Percentiles rank a stretch among this genome's conserved stretches.
These are phyloP conservation scores for Baccha elongata DNA, from an alignment of 2,888 invertebrate species.

Conservation along the genomic window DNA sequence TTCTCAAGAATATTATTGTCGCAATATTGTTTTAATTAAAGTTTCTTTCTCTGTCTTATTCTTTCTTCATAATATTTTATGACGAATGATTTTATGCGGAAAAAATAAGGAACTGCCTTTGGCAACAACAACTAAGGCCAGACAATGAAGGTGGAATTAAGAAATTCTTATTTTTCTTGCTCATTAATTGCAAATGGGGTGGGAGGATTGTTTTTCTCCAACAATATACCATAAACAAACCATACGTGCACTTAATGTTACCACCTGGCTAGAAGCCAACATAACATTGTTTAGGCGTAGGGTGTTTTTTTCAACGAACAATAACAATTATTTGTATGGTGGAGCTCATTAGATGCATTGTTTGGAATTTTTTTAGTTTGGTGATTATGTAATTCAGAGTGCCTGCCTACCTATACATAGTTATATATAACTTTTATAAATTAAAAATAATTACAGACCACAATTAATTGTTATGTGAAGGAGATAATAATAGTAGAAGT, in stretches of 20 bases:
- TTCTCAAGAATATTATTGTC: constrained; percentile 20
- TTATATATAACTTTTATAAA: background rate
- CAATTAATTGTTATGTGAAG: no score
- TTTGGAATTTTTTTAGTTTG: constrained; percentile 12
- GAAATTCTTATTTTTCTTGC: constrained; percentile 19
- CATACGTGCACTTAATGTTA: background rate
- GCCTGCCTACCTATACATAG: no score
- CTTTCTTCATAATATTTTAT: background rate
- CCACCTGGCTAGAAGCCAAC: constrained; percentile 41
- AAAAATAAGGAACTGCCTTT: constrained; percentile 35
- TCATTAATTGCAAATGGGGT: constrained; percentile 24
- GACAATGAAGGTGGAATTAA: constrained; percentile 47
- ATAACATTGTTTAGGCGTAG: background rate
- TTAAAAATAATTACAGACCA: background rate
- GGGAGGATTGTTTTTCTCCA: background rate
- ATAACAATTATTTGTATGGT: constrained; percentile 12
- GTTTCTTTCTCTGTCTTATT: constrained; percentile 10
- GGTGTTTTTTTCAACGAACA: constrained; percentile 3
- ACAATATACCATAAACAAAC: background rate
- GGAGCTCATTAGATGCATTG: constrained; percentile 41
- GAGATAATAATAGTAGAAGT: no score
- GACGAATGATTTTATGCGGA: constrained; percentile 8
- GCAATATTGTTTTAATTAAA: constrained; percentile 53
- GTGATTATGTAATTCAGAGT: constrained; percentile 16
- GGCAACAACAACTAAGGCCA: constrained; percentile 52